Percentiles rank a stretch among this genome's conserved stretches.
phyloP scores from a whole-genome alignment of 2,888 invertebrate species.

The Drosophila melanosoma region DNA sequence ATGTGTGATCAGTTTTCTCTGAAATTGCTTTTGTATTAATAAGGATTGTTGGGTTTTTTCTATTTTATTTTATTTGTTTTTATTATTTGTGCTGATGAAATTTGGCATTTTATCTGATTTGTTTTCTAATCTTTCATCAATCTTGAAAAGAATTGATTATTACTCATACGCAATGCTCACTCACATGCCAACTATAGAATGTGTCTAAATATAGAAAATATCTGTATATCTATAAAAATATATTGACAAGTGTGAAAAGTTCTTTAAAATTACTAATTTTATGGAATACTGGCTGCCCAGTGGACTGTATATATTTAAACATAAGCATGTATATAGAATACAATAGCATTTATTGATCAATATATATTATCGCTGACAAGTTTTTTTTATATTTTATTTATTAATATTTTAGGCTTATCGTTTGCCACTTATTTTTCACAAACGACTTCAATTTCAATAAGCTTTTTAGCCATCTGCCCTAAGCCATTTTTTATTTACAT shows the following conservation, averaged over 20 bases:
- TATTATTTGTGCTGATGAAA: no score
- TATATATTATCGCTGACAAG: not conserved
- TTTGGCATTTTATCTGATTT: not conserved
- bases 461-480: not conserved
- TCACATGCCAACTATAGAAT: conserved; percentile 1
- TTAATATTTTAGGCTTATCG: not conserved
- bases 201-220: conserved; percentile 57
- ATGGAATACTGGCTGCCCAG: not conserved
- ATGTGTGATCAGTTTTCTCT: not conserved
- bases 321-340: conserved; percentile 10
- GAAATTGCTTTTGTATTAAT: conserved; percentile 8
- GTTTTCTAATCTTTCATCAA: no score
- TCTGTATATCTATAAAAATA: conserved; percentile 12
- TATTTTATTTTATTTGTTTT: no score
- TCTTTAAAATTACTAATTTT: conserved; percentile 54
- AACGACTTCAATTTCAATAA: conserved; percentile 22
- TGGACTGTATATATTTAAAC: not conserved
- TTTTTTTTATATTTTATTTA: not conserved
- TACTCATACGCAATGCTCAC: conserved; percentile 43
- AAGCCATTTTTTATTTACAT: conserved; percentile 3
- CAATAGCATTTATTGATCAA: conserved; percentile 2
- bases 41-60: conserved; percentile 7
- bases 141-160: conserved; percentile 38
- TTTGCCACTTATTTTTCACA: conserved; percentile 20
- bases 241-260: conserved; percentile 14